phyloP scores from a whole-genome alignment of 2,797 vertebrate species.

The Gobio occitaniae region DNA sequence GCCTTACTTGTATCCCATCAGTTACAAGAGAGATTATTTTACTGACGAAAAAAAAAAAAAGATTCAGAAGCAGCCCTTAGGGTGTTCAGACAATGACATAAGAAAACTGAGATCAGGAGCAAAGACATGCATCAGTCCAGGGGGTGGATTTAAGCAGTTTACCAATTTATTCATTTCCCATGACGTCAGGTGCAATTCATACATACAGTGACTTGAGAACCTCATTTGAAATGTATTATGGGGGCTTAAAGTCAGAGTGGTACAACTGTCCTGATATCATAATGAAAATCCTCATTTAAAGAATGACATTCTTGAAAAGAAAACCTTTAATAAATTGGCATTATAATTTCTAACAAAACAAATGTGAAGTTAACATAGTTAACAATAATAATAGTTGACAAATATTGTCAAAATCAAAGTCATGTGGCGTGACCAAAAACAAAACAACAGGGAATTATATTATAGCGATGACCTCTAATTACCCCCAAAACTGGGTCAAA shows the following conservation, averaged over 20 bases:
- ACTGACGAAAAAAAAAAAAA: conserved; percentile 1
- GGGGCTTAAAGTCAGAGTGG: neutral
- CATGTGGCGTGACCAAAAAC: neutral
- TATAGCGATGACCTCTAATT: too few species aligned
- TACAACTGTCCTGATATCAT: neutral
- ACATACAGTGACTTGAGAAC: neutral
- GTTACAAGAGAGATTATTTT: neutral
- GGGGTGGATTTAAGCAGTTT: neutral
- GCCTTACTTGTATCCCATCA: conserved; percentile 8
- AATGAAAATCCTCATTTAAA: neutral
- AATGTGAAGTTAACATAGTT: neutral
- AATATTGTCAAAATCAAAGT: neutral
- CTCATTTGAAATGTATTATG: neutral
- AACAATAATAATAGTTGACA: neutral
- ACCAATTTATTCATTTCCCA: neutral
- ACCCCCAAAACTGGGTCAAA: neutral
- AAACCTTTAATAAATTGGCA: neutral
- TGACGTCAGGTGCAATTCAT: neutral
- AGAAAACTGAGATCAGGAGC: neutral
- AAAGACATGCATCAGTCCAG: neutral
- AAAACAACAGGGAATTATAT: too few species aligned
- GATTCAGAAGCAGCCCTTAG: neutral
- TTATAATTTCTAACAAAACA: neutral
- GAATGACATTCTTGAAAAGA: neutral
- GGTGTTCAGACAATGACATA: neutral